Evolutionary conservation across 2,113 vertebrate genomes (phyloP), one percentile per base, ranked within the genome.

Genomic region (Neomonachus schauinslandi): DNA sequence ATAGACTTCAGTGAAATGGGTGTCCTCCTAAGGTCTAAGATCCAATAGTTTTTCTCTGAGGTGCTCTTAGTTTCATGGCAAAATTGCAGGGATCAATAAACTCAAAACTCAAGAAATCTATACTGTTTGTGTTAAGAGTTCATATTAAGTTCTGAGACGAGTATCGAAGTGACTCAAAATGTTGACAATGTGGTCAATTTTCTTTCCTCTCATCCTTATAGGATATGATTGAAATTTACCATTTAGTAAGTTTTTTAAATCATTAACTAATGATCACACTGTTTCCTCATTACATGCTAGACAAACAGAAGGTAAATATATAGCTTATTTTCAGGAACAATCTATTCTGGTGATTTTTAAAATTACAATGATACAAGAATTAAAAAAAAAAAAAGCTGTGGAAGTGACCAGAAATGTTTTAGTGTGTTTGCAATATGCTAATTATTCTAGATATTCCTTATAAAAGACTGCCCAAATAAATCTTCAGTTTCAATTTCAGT

Each of bases 1-100:
- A 24, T 59, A 94, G 80, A 95, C 19, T 65, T 92, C 1, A 93
- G 80, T 74, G 91, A 97, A 96, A 95, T 97, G 15, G 42, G 39
- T 53, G 82, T 96, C 84, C 31, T 74, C 15, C 31, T 72, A 89
- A 88, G 1, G 33, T 46, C 9, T 26, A 91, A 72, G 33, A 57
- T 77, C n/a, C 33, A 85, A 51, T 89, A 63, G 31, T 83, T 94
- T 84, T 81, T 69, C 49, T 82, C 36, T 24, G 19, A 83, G 28
- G 19, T n/a, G 3, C 33, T 88, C 18, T 67, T 87, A 24, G 8
- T 94, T 94, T 89, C 24, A 24, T 53, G 33, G 63, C 19, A 86
- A 83, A 55, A 71, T 22, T 39, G 63, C 14, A 82, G 24, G 72
- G 36, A 74, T 55, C 28, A 63, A 31, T 69, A 49, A 63, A 2